phyloP scores from a whole-genome alignment of 2,888 invertebrate genomes.

The Penaeus monodon region DNA sequence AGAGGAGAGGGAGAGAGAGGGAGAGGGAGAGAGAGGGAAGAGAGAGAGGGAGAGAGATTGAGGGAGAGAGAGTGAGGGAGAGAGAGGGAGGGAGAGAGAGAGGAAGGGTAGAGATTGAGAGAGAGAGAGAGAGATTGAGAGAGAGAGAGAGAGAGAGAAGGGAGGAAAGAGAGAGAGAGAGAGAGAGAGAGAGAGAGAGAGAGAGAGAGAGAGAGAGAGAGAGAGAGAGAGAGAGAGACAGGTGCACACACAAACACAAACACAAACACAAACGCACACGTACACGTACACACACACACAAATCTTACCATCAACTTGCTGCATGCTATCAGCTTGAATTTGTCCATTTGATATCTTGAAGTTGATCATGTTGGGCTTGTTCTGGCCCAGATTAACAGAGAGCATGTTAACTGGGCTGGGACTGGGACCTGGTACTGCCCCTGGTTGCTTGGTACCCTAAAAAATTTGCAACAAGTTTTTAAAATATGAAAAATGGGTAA shows the following conservation, averaged over 20 bases:
- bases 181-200: too few relatives aligned
- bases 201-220: too few relatives aligned
- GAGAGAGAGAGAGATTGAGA: too few relatives aligned
- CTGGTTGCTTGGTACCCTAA: slow-evolving; percentile 31
- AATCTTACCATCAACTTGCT: slow-evolving; percentile 49
- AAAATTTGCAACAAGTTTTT: not conserved
- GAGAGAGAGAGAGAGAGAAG: too few relatives aligned
- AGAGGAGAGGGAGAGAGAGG: too few relatives aligned
- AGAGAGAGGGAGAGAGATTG: too few relatives aligned
- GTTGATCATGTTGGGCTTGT: slow-evolving; percentile 61
- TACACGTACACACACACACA: not conserved
- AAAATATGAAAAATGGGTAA: not conserved
- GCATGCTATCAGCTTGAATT: slow-evolving; percentile 48
- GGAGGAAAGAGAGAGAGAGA: too few relatives aligned
- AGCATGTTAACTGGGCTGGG: slow-evolving; percentile 45
- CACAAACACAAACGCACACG: not conserved
- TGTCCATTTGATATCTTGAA: slow-evolving; percentile 62
- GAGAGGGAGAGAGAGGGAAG: too few relatives aligned
- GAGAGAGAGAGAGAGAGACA: not conserved
- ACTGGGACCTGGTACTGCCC: not conserved
- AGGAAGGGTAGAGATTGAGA: too few relatives aligned
- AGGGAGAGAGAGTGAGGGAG: too few relatives aligned
- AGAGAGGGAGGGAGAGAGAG: too few relatives aligned
- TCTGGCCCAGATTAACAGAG: slow-evolving; percentile 47
- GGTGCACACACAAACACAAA: not conserved